Evolutionary conservation across 2,113 vertebrate genomes (phyloP).

Genomic region (Willisornis vidua): DNA sequence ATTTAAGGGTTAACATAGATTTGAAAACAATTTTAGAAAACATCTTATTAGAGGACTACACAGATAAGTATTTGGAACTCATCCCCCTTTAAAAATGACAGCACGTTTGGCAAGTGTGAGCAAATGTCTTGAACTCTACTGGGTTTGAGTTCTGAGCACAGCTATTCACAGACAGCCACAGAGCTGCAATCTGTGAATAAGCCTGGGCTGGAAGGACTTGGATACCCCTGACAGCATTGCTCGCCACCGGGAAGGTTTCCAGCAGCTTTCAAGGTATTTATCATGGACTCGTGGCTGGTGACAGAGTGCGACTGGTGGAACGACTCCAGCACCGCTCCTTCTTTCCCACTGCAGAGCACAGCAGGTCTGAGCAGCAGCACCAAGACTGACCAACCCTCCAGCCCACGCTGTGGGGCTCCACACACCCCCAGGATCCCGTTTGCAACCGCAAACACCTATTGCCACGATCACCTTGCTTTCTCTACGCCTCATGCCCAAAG

Average conservation of each 20-base stretch:
- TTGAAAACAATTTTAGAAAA: slow-evolving; percentile 45
- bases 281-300: slow-evolving; percentile 65
- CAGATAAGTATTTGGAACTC: slow-evolving; percentile 70
- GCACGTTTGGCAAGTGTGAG: slow-evolving; percentile 76
- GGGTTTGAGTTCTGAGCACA: slow-evolving; percentile 60
- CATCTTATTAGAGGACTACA: slow-evolving; percentile 61
- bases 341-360: slow-evolving; percentile 2
- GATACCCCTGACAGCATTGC: background rate
- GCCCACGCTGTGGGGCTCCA: slow-evolving; percentile 12
- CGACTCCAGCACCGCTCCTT: slow-evolving; percentile 29
- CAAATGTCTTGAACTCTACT: slow-evolving; percentile 64
- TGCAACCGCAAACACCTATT: background rate
- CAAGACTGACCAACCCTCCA: slow-evolving; percentile 29
- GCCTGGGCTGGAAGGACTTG: slow-evolving; percentile 26
- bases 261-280: slow-evolving; percentile 55
- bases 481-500: background rate
- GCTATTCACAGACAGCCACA: slow-evolving; percentile 50
- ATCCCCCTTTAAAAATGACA: slow-evolving; percentile 68
- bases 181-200: slow-evolving; percentile 66
- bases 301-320: slow-evolving; percentile 27
- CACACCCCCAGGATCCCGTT: background rate
- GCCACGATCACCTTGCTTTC: slow-evolving; percentile 12
- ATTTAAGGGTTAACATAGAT: slow-evolving; percentile 69
- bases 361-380: slow-evolving; percentile 42
- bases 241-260: slow-evolving; percentile 27